Evolutionary conservation across 2,797 vertebrate species (phyloP).

Genomic region (Muscicapa striata): DNA sequence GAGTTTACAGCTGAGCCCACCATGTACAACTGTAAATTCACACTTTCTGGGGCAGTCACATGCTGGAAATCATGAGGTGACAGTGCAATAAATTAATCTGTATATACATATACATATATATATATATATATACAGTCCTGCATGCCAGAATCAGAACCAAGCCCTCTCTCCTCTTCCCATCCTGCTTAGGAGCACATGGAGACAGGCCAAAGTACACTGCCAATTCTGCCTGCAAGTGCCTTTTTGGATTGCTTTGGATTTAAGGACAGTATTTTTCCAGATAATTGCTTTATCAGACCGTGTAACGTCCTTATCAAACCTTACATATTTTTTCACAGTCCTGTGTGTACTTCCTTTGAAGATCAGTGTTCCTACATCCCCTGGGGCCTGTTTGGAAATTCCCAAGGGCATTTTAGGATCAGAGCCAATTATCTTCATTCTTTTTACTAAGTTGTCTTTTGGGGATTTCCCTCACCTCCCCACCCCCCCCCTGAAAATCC

Average conservation of each 20-base stretch:
- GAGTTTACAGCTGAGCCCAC: background rate
- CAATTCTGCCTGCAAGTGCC: background rate
- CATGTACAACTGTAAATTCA: background rate
- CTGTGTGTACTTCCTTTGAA: background rate
- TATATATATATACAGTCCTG: background rate
- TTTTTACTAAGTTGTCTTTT: background rate
- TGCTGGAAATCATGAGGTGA: background rate
- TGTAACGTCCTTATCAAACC: background rate
- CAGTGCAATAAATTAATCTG: background rate
- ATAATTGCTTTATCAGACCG: background rate
- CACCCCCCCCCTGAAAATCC: fast-evolving
- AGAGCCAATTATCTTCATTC: background rate
- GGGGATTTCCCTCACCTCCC: too few relatives aligned
- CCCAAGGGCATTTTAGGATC: background rate
- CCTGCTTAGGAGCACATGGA: background rate
- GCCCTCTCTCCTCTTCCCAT: background rate
- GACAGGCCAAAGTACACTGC: background rate
- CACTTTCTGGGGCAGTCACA: background rate
- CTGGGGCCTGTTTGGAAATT: background rate
- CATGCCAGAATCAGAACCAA: background rate
- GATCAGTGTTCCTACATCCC: background rate
- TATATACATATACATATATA: too few relatives aligned
- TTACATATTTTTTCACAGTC: background rate
- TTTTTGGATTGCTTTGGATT: background rate
- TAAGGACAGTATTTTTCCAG: background rate